A percentile compares a stretch with the other conserved stretches of the same genome.
phyloP scores from a whole-genome alignment of 2,888 invertebrate genomes.

The Helleia helle region DNA sequence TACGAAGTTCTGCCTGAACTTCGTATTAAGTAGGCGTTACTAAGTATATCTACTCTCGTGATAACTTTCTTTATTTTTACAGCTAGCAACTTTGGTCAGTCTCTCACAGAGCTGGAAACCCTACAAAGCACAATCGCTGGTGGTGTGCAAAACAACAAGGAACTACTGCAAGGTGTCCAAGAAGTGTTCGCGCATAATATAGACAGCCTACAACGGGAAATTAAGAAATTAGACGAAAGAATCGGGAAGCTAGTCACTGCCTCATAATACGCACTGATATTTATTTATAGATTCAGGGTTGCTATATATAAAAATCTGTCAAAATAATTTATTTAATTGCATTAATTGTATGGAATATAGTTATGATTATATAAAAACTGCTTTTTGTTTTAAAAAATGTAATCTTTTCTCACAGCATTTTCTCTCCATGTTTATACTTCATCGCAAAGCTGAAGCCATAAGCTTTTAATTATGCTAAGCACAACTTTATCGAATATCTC shows the following conservation, averaged over 20 bases:
- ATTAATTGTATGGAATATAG: too few species aligned
- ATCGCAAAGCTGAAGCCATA: too few species aligned
- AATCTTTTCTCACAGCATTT: too few species aligned
- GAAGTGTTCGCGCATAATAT: slow-evolving; percentile 86
- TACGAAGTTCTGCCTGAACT: too few species aligned
- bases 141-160: slow-evolving; percentile 85
- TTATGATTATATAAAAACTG: too few species aligned
- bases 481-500: too few species aligned
- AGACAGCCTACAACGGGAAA: slow-evolving; percentile 83
- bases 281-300: slow-evolving; percentile 18
- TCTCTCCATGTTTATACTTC: too few species aligned
- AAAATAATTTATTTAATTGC: neutral
- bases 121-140: slow-evolving; percentile 81
- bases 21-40: too few species aligned
- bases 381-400: too few species aligned
- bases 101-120: slow-evolving; percentile 85
- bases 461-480: too few species aligned
- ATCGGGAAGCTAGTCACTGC: slow-evolving; percentile 74
- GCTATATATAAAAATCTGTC: slow-evolving; percentile 15
- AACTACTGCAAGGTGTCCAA: slow-evolving; percentile 83
- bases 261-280: slow-evolving; percentile 30
- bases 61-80: slow-evolving; percentile 18
- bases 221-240: slow-evolving; percentile 82
- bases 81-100: slow-evolving; percentile 92
- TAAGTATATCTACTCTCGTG: neutral